Percentiles rank a stretch among this genome's conserved stretches.
Evolutionary conservation across 2,113 vertebrate species (phyloP).

Genomic region (Manacus vitellinus): DNA sequence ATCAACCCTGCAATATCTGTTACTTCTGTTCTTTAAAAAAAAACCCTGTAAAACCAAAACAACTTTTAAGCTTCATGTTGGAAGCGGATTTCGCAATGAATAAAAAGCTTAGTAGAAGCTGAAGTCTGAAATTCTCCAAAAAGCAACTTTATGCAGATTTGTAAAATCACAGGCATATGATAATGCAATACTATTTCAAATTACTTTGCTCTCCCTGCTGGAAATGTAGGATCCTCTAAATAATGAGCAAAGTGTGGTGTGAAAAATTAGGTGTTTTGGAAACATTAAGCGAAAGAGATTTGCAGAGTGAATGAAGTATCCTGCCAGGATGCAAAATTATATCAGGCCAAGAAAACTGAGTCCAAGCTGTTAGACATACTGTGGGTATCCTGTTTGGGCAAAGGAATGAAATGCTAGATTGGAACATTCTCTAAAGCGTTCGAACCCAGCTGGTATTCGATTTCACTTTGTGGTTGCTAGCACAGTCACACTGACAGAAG

Average conservation of each 20-base stretch:
- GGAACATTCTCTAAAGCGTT: not conserved
- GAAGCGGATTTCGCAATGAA: not conserved
- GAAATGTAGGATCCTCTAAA: not conserved
- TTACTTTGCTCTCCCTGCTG: not conserved
- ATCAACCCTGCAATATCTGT: not conserved
- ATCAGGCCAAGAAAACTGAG: conserved; percentile 2
- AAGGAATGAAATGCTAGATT: not conserved
- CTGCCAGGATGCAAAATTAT: conserved; percentile 9
- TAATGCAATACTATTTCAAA: not conserved
- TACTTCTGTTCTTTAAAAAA: not conserved
- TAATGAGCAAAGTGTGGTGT: not conserved
- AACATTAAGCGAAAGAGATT: conserved; percentile 15
- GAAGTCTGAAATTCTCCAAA: not conserved
- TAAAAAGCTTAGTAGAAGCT: not conserved
- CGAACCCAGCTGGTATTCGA: not conserved
- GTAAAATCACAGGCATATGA: not conserved
- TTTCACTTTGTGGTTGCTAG: conserved; percentile 35
- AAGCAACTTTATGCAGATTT: not conserved
- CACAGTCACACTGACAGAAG: not conserved
- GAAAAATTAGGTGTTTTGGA: conserved; percentile 10
- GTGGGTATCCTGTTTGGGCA: conserved; percentile 11
- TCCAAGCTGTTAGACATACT: conserved; percentile 11
- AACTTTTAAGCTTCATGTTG: not conserved
- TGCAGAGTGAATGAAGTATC: conserved; percentile 5
- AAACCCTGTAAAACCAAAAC: not conserved